Base-by-base conservation (phyloP, 2,888 invertebrate species). In the Drosophila birchii region DNA sequence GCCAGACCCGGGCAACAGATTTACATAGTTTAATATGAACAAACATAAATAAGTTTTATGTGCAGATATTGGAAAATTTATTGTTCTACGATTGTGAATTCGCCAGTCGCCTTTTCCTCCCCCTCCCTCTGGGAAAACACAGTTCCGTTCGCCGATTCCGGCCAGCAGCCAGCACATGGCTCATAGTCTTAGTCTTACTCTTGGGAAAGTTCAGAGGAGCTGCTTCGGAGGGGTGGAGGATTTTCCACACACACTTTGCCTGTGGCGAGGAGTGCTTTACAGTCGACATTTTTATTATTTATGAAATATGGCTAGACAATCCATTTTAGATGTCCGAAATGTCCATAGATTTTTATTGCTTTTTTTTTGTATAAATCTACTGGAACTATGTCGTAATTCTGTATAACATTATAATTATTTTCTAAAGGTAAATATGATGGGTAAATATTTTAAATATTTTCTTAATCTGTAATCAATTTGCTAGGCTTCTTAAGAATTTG, bases 201-300 rank as follows among this genome's bases (percentile, higher is more conserved):
- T 53, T 38, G 43, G 43, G 39, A 39, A 64, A 51, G 51, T 61
- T 60, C 60, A 39, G n/a, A 23, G 67, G 39, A 45, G 45, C 45
- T 32, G 23, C 20, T 16, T 29, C 18, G 38, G 38, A 20, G 18
- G 43, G 64, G 26, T 16, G 32, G 12, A 11, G 63, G 23, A 39
- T 45, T 61, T 63, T 44, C 26, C 23, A 16, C 57, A 45, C 57
- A 45, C 47, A 47, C 14, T 41, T 67, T 36, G 64, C 64, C 64
- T 70, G 72, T 68, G 63, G 76, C 76, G 77, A 76, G 11, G 29
- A 29, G 78, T 76, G 78, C 80, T 78, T 82, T 76, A 76, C 63
- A 78, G 79, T 79, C 72, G 80, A 88, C 80, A 78, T 85, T 89
- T 87, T 67, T 78, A 89, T 90, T 85, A 82, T 85, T 89, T 90